Conservation (phyloP, 2,888 invertebrate genomes). For the Limnephilus rhombicus region DNA sequence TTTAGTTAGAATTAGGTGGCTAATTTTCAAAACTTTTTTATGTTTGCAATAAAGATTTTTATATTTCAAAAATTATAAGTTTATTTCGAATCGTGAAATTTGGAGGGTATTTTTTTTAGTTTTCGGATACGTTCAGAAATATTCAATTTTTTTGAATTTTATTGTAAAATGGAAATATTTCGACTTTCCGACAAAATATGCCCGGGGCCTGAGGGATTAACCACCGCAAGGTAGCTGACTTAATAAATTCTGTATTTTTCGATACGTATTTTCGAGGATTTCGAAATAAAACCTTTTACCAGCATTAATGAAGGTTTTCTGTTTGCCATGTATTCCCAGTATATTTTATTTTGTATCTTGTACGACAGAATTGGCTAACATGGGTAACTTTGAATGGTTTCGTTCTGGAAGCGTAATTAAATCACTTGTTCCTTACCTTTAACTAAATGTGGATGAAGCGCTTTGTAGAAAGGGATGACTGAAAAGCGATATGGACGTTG, state of each 20-base stretch:
- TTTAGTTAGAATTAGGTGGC: too few relatives aligned
- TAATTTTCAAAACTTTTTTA: too few relatives aligned
- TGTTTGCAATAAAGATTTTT: too few relatives aligned
- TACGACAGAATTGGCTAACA: neutral
- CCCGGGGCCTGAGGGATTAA: too few relatives aligned
- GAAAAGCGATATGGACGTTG: neutral
- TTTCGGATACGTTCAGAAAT: too few relatives aligned
- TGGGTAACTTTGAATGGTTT: conserved; percentile 40
- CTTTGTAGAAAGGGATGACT: neutral
- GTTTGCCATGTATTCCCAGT: conserved; percentile 12
- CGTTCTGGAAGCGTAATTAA: conserved; percentile 24
- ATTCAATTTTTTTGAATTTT: too few relatives aligned
- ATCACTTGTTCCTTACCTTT: neutral
- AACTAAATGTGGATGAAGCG: neutral
- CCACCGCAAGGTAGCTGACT: neutral
- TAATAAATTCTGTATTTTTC: neutral
- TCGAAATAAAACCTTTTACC: conserved; percentile 8
- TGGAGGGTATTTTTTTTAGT: too few relatives aligned
- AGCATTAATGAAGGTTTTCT: neutral
- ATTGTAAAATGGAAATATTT: too few relatives aligned
- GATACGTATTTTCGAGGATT: conserved; percentile 15
- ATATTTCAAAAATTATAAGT: too few relatives aligned
- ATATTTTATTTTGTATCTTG: neutral
- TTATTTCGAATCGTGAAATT: too few relatives aligned
- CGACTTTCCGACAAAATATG: too few relatives aligned